These are phyloP conservation scores for Brassicogethes aeneus DNA, from an alignment of 2,888 invertebrate genomes.

Conservation along the genomic window DNA sequence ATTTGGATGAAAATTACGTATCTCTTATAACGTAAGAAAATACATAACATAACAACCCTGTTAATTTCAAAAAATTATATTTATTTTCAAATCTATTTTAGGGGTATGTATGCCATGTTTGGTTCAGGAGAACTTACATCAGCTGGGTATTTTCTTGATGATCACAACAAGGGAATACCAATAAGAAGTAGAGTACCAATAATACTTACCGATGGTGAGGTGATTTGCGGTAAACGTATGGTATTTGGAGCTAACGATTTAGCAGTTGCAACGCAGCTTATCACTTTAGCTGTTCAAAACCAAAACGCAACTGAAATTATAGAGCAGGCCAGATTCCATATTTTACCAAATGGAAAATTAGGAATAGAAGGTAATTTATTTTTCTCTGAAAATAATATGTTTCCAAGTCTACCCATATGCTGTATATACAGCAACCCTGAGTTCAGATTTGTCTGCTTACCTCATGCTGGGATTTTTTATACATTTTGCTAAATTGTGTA, in stretches of 20 bases:
- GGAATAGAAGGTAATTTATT: conserved; percentile 37
- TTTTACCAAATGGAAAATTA: conserved; percentile 29
- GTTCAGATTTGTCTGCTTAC: too few relatives aligned
- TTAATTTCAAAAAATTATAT: too few relatives aligned
- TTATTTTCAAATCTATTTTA: conserved; percentile 24
- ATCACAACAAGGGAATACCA: conserved; percentile 20
- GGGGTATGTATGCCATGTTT: conserved; percentile 47
- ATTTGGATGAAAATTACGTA: conserved; percentile 57
- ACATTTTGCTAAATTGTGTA: too few relatives aligned
- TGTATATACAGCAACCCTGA: too few relatives aligned
- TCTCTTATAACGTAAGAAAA: conserved; percentile 56
- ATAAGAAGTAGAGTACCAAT: conserved; percentile 36
- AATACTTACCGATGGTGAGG: conserved; percentile 34
- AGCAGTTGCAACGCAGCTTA: conserved; percentile 42
- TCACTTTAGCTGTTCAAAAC: conserved; percentile 41
- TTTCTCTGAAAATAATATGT: too few relatives aligned
- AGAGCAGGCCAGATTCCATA: conserved; percentile 44
- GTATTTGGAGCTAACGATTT: conserved; percentile 47
- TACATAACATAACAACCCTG: too few relatives aligned
- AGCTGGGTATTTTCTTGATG: conserved; percentile 47
- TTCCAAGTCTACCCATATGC: too few relatives aligned
- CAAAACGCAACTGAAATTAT: conserved; percentile 42
- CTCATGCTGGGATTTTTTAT: too few relatives aligned
- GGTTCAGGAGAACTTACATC: conserved; percentile 44
- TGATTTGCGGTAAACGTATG: conserved; percentile 45